Conservation (phyloP, 2,888 invertebrate species). For the Himalopsyche anomala region DNA sequence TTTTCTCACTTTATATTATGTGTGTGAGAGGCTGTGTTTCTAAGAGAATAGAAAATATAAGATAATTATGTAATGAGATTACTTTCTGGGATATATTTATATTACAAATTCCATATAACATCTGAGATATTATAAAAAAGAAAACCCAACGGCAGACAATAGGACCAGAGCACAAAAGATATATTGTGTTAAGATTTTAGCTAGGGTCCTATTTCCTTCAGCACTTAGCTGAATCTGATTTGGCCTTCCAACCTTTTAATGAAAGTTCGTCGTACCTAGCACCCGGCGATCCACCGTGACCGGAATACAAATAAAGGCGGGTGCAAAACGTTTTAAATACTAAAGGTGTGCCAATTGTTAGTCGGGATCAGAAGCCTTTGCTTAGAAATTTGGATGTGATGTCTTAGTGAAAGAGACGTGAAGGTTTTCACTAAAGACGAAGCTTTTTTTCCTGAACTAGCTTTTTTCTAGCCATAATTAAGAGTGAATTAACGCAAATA, state of each 20-base stretch:
- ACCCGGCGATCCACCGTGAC: not conserved
- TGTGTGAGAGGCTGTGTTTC: too few species aligned
- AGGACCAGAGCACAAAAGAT: too few species aligned
- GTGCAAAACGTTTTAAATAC: conserved; percentile 42
- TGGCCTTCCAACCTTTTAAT: conserved; percentile 3
- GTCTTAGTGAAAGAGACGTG: conserved; percentile 1
- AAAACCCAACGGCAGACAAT: too few species aligned
- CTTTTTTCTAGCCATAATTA: too few species aligned
- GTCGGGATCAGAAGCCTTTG: conserved; percentile 7
- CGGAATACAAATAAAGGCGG: not conserved
- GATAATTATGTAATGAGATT: too few species aligned
- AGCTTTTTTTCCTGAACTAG: too few species aligned
- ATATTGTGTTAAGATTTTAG: not conserved
- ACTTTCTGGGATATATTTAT: too few species aligned
- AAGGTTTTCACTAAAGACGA: not conserved
- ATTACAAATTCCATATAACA: too few species aligned
- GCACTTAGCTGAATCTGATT: not conserved
- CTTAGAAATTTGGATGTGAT: not conserved
- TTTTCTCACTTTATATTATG: too few species aligned
- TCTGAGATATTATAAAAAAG: too few species aligned
- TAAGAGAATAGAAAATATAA: too few species aligned
- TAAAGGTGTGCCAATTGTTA: conserved; percentile 28
- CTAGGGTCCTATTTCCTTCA: not conserved
- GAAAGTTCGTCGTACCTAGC: not conserved
- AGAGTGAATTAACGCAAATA: too few species aligned